Percentiles rank a stretch among this genome's conserved stretches.
phyloP scores from a whole-genome alignment of 2,888 invertebrate genomes.

The Archaeoteleia sp. region DNA sequence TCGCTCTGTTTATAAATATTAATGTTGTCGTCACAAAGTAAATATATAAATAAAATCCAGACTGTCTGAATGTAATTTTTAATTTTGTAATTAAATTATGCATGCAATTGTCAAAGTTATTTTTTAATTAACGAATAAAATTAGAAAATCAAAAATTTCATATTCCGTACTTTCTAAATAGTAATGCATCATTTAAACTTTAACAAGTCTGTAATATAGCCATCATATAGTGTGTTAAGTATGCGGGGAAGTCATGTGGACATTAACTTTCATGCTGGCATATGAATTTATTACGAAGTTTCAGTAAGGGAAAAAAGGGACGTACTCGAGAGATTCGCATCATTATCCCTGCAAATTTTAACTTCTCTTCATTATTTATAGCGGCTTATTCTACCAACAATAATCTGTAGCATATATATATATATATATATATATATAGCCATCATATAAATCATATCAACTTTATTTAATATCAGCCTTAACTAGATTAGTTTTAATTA shows the following conservation, averaged over 20 bases:
- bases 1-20: no score
- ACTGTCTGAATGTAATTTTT: no score
- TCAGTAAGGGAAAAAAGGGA: constrained; percentile 38
- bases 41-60: no score
- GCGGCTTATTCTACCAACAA: constrained; percentile 21
- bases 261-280: constrained; percentile 49
- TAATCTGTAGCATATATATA: constrained; percentile 28
- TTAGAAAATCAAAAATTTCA: no score
- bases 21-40: no score
- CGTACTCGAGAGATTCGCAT: constrained; percentile 41
- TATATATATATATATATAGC: no score
- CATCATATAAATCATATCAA: constrained; percentile 35
- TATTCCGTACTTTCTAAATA: no score
- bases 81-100: no score
- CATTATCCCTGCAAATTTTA: constrained; percentile 48
- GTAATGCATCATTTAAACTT: no score
- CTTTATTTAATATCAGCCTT: constrained; percentile 28
- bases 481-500: no score
- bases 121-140: no score
- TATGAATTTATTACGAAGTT: constrained; percentile 66
- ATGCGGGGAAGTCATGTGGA: constrained; percentile 50
- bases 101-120: no score
- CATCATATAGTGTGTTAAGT: constrained; percentile 39
- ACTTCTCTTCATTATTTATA: constrained; percentile 45
- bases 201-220: constrained; percentile 36